A percentile compares a stretch with the other conserved stretches of the same genome.
Conservation (phyloP, 2,888 invertebrate genomes). For the Lepidocyrtoides sp. region DNA sequence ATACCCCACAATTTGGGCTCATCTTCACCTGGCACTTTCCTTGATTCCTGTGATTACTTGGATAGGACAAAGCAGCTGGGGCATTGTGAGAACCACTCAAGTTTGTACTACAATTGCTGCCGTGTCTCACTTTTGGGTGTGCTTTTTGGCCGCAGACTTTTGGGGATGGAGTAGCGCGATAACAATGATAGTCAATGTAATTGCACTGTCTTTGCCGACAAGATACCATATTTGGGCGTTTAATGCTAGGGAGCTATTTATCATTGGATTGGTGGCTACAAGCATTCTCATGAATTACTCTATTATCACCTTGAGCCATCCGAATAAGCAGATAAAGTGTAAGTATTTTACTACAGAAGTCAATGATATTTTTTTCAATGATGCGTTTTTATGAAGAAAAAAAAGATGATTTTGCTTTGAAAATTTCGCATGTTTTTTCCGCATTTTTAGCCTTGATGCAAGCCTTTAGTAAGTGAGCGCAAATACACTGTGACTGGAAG, state of each 20-base stretch:
- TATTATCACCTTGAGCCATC: background rate
- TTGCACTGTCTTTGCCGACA: conserved; percentile 73
- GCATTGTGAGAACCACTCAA: conserved; percentile 71
- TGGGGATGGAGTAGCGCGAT: conserved; percentile 67
- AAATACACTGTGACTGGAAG: too few species aligned
- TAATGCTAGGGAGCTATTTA: conserved; percentile 68
- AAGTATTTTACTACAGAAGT: too few species aligned
- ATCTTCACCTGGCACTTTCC: conserved; percentile 34
- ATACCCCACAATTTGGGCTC: conserved; percentile 42
- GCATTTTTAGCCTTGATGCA: too few species aligned
- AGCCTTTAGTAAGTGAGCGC: too few species aligned
- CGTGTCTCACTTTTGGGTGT: conserved; percentile 62
- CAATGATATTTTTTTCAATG: too few species aligned
- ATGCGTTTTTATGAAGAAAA: too few species aligned
- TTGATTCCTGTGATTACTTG: conserved; percentile 72
- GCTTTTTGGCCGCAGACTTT: conserved; percentile 53
- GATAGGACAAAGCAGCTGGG: conserved; percentile 22
- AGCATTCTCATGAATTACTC: conserved; percentile 56
- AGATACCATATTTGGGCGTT: conserved; percentile 69
- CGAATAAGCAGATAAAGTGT: background rate
- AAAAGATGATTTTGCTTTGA: too few species aligned
- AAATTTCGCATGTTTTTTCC: too few species aligned
- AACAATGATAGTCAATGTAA: conserved; percentile 66
- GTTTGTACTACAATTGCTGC: conserved; percentile 44
- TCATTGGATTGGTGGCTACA: conserved; percentile 66